These are phyloP conservation scores for Pseudomyrmex concolor DNA, from an alignment of 1,140 invertebrate species.

Conservation along the genomic window DNA sequence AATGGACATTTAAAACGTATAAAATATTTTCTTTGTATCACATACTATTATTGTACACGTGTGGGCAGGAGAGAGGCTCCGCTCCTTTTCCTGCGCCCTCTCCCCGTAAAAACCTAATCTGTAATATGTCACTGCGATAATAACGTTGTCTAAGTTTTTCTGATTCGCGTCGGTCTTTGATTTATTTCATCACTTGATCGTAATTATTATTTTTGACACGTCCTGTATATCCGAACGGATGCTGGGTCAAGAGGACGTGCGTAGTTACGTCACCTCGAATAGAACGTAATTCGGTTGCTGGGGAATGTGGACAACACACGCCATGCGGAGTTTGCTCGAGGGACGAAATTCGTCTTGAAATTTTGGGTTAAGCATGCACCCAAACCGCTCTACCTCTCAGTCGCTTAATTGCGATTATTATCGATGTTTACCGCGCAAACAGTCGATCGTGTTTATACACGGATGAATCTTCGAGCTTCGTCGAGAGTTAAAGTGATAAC, in stretches of 20 bases:
- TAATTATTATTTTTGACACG: conserved; percentile 19
- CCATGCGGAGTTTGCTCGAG: conserved; percentile 29
- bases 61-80: no score
- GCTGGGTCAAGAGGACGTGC: conserved; percentile 52
- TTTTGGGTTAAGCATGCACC: conserved; percentile 64
- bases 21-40: no score
- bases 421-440: conserved; percentile 2
- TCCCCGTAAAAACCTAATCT: no score
- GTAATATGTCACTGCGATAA: no score
- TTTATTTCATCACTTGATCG: conserved; percentile 21
- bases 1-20: no score
- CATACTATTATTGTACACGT: no score
- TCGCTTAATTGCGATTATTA: conserved; percentile 39
- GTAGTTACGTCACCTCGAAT: conserved; percentile 55
- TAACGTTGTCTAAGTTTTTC: no score
- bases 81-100: no score
- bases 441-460: neutral
- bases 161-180: conserved; percentile 1
- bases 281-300: conserved; percentile 60
- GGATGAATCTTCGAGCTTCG: neutral
- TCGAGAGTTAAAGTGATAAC: no score
- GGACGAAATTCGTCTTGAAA: conserved; percentile 57
- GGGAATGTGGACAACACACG: conserved; percentile 47
- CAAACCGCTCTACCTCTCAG: neutral
- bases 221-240: neutral